Evolutionary conservation across 2,797 vertebrate genomes (phyloP).

Genomic region (Sorex maritimensis): DNA sequence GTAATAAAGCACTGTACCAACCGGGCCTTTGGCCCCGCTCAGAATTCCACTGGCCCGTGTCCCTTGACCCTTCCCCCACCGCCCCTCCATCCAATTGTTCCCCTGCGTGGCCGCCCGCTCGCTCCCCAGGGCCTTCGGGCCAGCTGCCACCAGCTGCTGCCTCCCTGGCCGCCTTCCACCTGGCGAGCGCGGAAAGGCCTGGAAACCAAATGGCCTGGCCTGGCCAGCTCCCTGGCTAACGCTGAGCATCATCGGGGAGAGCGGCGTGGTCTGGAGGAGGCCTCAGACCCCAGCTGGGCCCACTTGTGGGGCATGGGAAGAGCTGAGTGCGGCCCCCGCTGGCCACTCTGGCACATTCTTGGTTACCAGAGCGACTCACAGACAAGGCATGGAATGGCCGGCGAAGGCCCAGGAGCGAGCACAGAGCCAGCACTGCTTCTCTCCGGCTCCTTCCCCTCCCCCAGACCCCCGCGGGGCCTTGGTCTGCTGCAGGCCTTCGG

Average conservation of each 20-base stretch:
- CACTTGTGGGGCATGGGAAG: not conserved
- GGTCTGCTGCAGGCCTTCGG: not conserved
- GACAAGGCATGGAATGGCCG: slow-evolving; percentile 66
- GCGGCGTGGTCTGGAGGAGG: not conserved
- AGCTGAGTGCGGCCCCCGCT: not conserved
- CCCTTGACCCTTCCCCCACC: slow-evolving; percentile 12
- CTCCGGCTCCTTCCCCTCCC: not conserved
- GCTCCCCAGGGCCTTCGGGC: slow-evolving; percentile 10
- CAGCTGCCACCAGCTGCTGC: slow-evolving; percentile 77
- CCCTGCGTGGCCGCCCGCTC: slow-evolving; percentile 33
- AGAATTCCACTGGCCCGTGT: not conserved
- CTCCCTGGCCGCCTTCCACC: slow-evolving; percentile 88
- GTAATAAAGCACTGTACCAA: slow-evolving; percentile 80
- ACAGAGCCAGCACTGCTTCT: not conserved
- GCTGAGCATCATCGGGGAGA: not conserved
- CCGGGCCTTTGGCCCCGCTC: slow-evolving; percentile 57
- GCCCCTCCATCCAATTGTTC: slow-evolving; percentile 2
- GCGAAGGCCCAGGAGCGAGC: not conserved
- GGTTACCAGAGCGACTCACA: slow-evolving; percentile 30
- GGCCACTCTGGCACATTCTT: not conserved
- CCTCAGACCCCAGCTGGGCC: accelerated
- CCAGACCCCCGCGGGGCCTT: not conserved
- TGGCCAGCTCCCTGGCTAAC: slow-evolving; percentile 26
- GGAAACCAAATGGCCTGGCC: slow-evolving; percentile 46
- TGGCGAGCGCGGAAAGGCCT: slow-evolving; percentile 75